These are phyloP conservation scores for Theocolax elegans DNA, from an alignment of 1,140 invertebrate species.

Conservation along the genomic window DNA sequence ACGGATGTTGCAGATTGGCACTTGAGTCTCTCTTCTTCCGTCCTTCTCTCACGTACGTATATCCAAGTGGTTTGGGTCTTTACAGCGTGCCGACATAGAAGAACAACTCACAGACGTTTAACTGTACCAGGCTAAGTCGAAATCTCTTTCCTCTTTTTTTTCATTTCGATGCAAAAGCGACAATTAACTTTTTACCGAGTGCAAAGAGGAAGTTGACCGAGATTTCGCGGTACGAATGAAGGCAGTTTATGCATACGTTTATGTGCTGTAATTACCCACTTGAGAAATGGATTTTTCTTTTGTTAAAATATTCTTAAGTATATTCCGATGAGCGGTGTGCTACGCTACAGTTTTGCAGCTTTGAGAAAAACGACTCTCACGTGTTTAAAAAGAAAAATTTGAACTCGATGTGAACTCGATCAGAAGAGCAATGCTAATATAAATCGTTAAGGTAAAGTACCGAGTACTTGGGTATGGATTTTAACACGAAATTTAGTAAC, in stretches of 20 bases:
- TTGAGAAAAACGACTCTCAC: too few species aligned
- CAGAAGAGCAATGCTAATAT: too few species aligned
- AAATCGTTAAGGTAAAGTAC: too few species aligned
- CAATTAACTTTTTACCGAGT: not conserved
- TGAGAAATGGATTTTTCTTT: not conserved
- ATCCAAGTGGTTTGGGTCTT: slow-evolving; percentile 47
- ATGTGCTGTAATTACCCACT: slow-evolving; percentile 1
- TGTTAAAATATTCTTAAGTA: too few species aligned
- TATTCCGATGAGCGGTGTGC: too few species aligned
- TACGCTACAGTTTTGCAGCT: too few species aligned
- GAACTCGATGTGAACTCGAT: too few species aligned
- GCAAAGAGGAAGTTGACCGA: too few species aligned
- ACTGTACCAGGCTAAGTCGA: slow-evolving; percentile 37
- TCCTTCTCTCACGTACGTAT: slow-evolving; percentile 3
- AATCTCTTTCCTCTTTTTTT: not conserved
- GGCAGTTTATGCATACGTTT: not conserved
- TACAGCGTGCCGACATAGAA: slow-evolving; percentile 50
- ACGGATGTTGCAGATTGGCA: slow-evolving; percentile 40
- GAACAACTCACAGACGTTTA: slow-evolving; percentile 41
- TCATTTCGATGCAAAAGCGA: not conserved
- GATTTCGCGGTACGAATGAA: not conserved
- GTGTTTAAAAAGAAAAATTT: too few species aligned
- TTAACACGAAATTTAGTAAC: too few species aligned
- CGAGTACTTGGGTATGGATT: too few species aligned
- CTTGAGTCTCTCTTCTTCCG: too few species aligned